These are phyloP conservation scores for Loriculus beryllinus DNA, from an alignment of 2,797 vertebrate species.

Conservation along the genomic window DNA sequence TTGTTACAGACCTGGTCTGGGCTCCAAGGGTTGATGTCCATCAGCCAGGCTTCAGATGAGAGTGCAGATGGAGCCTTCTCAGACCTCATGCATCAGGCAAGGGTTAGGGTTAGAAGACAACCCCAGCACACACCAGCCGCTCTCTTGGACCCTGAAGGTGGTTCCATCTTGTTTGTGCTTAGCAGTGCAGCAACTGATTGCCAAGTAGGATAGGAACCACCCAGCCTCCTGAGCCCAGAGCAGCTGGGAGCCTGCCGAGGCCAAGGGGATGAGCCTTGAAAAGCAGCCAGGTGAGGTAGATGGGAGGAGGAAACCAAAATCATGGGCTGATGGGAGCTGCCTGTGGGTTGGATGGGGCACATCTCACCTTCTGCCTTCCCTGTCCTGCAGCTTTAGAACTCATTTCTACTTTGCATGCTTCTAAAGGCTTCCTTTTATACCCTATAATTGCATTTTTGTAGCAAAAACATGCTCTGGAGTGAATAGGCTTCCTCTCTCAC, in stretches of 20 bases:
- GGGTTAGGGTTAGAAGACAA: background rate
- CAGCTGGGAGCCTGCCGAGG: background rate
- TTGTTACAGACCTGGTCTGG: background rate
- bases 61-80: fast-evolving
- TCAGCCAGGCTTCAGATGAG: fast-evolving
- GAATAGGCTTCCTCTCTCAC: background rate
- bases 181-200: background rate
- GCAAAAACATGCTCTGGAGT: background rate
- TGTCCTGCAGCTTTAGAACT: background rate
- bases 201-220: background rate
- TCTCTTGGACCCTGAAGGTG: background rate
- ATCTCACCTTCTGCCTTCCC: background rate
- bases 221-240: background rate
- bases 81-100: fast-evolving
- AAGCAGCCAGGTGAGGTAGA: background rate
- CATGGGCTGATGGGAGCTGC: background rate
- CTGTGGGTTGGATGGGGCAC: background rate
- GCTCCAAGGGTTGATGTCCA: background rate
- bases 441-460: background rate
- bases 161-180: background rate
- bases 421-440: background rate
- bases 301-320: background rate
- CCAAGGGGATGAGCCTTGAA: background rate
- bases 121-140: fast-evolving
- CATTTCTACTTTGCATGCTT: background rate